Percentiles rank a stretch among this genome's conserved stretches.
These are phyloP conservation scores for Chromobotia macracanthus DNA, from an alignment of 2,797 vertebrate genomes.

Conservation along the genomic window DNA sequence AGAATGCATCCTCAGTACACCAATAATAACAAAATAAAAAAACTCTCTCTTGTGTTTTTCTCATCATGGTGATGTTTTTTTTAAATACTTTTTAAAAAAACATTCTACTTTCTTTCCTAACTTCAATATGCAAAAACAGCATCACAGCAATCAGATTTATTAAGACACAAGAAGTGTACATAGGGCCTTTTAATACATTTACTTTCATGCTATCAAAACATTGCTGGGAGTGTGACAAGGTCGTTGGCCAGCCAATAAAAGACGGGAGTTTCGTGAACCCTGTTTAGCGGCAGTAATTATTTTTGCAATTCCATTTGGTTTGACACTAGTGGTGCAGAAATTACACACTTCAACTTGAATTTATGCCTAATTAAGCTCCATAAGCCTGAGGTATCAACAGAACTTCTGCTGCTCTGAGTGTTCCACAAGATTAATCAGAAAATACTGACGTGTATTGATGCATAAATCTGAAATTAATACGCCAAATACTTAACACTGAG, in stretches of 20 bases:
- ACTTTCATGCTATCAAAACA: background rate
- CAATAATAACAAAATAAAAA: background rate
- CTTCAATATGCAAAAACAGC: background rate
- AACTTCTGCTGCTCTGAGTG: background rate
- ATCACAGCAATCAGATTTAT: no score
- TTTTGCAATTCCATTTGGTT: background rate
- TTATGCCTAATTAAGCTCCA: background rate
- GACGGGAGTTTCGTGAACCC: background rate
- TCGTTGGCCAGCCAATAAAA: background rate
- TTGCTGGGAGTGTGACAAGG: background rate
- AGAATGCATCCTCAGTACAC: background rate
- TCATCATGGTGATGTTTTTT: background rate
- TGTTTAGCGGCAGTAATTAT: background rate
- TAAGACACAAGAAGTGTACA: no score
- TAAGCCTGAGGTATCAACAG: background rate
- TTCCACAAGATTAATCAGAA: constrained; percentile 23
- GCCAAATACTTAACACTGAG: background rate
- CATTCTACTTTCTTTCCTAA: background rate
- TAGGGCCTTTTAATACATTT: background rate
- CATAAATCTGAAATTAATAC: background rate
- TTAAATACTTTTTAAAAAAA: background rate
- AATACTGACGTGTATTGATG: background rate
- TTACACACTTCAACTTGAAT: background rate
- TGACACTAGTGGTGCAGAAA: background rate
- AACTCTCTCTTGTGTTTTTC: background rate